A percentile compares a stretch with the other conserved stretches of the same genome.
phyloP scores from a whole-genome alignment of 2,888 invertebrate species.

The Erebia palarica region DNA sequence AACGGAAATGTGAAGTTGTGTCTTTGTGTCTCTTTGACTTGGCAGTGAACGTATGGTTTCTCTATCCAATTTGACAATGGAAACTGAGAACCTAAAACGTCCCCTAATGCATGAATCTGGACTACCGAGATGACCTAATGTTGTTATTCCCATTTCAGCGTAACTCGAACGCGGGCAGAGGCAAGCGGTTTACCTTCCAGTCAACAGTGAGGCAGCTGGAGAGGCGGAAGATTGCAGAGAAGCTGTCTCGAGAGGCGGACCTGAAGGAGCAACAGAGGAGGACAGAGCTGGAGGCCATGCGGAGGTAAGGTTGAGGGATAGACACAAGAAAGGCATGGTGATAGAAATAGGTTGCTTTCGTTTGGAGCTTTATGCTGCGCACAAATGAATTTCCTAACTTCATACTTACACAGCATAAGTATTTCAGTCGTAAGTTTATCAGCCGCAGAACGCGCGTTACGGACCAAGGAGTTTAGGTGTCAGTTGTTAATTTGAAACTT shows the following conservation, averaged over 20 bases:
- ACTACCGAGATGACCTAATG: background rate
- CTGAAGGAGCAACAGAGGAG: conserved; percentile 88
- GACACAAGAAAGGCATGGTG: background rate
- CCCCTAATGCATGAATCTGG: background rate
- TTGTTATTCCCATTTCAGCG: conserved; percentile 52
- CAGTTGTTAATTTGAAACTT: background rate
- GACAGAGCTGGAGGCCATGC: conserved; percentile 91
- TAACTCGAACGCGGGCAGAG: conserved; percentile 55
- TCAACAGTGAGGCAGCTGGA: conserved; percentile 92
- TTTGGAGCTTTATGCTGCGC: too few relatives aligned
- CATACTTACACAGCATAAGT: too few relatives aligned
- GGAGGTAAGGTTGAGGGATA: conserved; percentile 62
- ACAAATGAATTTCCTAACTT: too few relatives aligned
- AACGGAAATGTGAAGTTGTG: too few relatives aligned
- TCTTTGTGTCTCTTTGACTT: too few relatives aligned
- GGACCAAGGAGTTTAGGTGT: background rate
- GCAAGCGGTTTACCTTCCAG: conserved; percentile 91
- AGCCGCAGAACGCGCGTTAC: too few relatives aligned
- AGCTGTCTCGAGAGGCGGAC: conserved; percentile 89
- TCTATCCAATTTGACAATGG: too few relatives aligned
- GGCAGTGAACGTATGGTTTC: too few relatives aligned
- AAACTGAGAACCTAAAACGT: too few relatives aligned
- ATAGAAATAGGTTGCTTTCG: too few relatives aligned
- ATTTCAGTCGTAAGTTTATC: too few relatives aligned
- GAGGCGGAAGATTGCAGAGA: conserved; percentile 87